These are phyloP conservation scores for Lepus europaeus DNA, from an alignment of 2,113 vertebrate species.

Conservation along the genomic window DNA sequence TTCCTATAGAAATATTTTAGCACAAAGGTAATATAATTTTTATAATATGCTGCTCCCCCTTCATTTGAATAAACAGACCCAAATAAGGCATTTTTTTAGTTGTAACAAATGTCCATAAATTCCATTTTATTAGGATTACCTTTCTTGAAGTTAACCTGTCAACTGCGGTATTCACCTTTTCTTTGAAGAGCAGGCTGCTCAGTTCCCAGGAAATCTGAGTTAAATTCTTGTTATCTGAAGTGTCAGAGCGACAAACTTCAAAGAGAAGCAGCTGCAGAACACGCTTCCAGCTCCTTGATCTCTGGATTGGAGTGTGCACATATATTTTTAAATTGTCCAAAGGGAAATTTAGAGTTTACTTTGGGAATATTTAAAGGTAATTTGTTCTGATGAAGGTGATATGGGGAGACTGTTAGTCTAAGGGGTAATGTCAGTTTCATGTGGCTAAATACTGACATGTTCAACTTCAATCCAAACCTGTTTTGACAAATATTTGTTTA, in stretches of 20 bases:
- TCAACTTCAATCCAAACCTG: conserved; percentile 37
- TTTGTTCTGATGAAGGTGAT: conserved; percentile 73
- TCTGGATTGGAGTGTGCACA: neutral
- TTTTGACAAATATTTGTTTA: conserved; percentile 56
- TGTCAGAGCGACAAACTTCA: conserved; percentile 63
- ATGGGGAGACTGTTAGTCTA: neutral
- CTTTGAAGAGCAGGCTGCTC: conserved; percentile 37
- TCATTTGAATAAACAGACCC: conserved; percentile 8
- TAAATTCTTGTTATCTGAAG: conserved; percentile 62
- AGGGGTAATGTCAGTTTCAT: conserved; percentile 32
- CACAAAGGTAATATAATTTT: conserved; percentile 25
- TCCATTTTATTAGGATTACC: conserved; percentile 63
- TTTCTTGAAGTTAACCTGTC: conserved; percentile 73
- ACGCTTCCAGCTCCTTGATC: conserved; percentile 69
- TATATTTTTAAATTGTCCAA: conserved; percentile 49
- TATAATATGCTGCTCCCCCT: neutral
- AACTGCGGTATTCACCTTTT: conserved; percentile 18
- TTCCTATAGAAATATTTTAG: neutral
- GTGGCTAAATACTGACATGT: conserved; percentile 1
- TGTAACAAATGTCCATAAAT: conserved; percentile 6
- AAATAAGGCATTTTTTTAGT: neutral
- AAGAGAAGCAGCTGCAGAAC: conserved; percentile 58
- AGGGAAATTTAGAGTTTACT: conserved; percentile 58
- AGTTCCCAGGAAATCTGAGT: conserved; percentile 37
- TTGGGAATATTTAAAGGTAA: conserved; percentile 66